Evolutionary conservation across 35 echinoderm and acorn worm species (phyloP), one percentile per base, ranked within the genome.

Genomic region (Apostichopus parvimensis): DNA sequence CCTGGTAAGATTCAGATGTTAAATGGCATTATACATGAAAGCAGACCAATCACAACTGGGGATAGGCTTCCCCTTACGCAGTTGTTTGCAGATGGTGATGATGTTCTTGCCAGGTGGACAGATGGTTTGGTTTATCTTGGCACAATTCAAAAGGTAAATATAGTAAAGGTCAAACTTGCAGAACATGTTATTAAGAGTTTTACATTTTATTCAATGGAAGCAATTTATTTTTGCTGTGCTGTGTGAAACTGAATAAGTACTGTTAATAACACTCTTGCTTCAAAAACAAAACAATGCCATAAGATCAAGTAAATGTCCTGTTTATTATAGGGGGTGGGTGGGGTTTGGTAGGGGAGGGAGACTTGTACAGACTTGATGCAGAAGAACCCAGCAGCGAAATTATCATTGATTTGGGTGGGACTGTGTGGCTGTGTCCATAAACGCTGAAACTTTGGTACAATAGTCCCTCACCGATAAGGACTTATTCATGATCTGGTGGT

Each of bases 121-220:
- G 97, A 98, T 94, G 97, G 97, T 6, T 75, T 98, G 12, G 92
- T 96, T 17, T 98, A 98, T 76, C 91, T 98, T 22, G 97, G 97
- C 15, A 96, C 91, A 26, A 92, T 98, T 57, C 79, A 91, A 87
- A 95, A 93, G 94, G 94, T 98, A 72, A 45, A 45, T 45, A 45
- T 45, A 45, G 34, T 45, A 45, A 45, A 45, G 34, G 34, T 45
- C 34, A 45, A 45, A 45, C 34, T 4, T 45, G 34, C 34, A 45
- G 34, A 45, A 45, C 34, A 45, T 87, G 12, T 12, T 28, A 88
- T 86, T 56, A 91, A 13, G 53, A 18, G 24, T 85, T 91, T 23
- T 22, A 73, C 17, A 17, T 73, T 21, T 90, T 8, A 21, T 21
- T 17, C 15, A 20, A 13, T 17, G 17, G 72, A 18, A 73, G 53